Evolutionary conservation across 2,888 invertebrate species (phyloP), one percentile per base, ranked within the genome.

Genomic region (Lochmaea capreae): DNA sequence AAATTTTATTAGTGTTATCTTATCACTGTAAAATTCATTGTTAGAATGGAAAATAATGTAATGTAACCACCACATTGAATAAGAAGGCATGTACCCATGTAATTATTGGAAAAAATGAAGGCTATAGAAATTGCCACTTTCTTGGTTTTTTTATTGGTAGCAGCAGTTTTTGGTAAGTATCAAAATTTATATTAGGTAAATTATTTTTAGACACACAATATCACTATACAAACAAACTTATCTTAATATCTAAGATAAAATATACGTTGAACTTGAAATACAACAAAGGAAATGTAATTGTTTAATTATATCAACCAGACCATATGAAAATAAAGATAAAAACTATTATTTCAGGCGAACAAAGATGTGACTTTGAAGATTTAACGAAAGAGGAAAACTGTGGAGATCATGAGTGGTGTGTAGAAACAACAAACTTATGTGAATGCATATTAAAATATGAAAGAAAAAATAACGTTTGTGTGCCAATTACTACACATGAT

Each of bases 401-500:
- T 42, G 67, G 67, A 18, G 76, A 79, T 33, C 71, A 73, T 12
- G 78, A 81, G 57, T 86, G 86, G 58, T 86, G 86, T 78, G 77
- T 78, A 2, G 78, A 77, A n/a, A 80, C 74, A 66, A 77, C 77
- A 14, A 73, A 75, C 49, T 77, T 78, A 61, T 86, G 86, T 78
- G 77, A 82, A 72, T 87, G 87, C 76, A 74, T 78, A 42, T 82
- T 81, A 12, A 83, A 83, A 9, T 84, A 78, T 75, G 76, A 77
- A 42, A 70, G 79, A 57, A 67, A 80, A 49, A 82, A 85, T 49
- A 79, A 78, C 26, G 80, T 80, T 11, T 79, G 78, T 76, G 77
- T 73, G 26, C 72, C 52, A 71, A 78, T 63, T 74, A 73, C 72
- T 58, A 54, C 16, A 54, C 59, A 68, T 52, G 59, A 74, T 66